Percentiles rank a stretch among this genome's conserved stretches.
Evolutionary conservation across 2,113 vertebrate genomes (phyloP).

Genomic region (Nycticryphes semicollaris): DNA sequence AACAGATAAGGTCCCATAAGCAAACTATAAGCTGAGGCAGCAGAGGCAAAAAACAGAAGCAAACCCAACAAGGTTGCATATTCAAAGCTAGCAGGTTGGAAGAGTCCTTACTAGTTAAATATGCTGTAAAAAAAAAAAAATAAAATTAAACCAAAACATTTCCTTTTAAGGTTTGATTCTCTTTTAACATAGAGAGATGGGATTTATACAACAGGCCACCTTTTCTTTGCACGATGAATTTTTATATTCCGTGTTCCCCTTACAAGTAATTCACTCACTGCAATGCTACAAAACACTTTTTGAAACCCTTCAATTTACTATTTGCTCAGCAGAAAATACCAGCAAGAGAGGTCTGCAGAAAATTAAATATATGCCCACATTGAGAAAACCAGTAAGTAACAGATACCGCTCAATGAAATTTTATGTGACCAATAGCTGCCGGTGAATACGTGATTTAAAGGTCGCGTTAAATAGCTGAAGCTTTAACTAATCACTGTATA

Average conservation of each 20-base stretch:
- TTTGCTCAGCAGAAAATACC: slow-evolving; percentile 38
- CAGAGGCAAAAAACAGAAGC: not conserved
- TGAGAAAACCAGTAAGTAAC: slow-evolving; percentile 41
- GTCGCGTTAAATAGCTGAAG: slow-evolving; percentile 26
- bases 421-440: slow-evolving; percentile 36
- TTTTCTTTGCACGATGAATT: not conserved
- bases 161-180: not conserved
- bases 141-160: not conserved
- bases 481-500: slow-evolving; percentile 52
- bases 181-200: not conserved
- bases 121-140: not conserved
- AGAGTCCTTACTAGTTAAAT: not conserved
- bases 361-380: slow-evolving; percentile 42
- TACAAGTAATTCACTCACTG: slow-evolving; percentile 31
- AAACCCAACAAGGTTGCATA: not conserved
- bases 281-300: not conserved
- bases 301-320: slow-evolving; percentile 22
- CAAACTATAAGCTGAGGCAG: not conserved
- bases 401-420: slow-evolving; percentile 38
- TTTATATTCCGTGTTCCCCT: not conserved
- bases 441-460: slow-evolving; percentile 39
- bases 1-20: not conserved
- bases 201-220: not conserved
- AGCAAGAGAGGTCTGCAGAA: not conserved
- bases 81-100: not conserved